phyloP scores from a whole-genome alignment of 2,797 vertebrate genomes.

The Melanotaenia parkinsoni region DNA sequence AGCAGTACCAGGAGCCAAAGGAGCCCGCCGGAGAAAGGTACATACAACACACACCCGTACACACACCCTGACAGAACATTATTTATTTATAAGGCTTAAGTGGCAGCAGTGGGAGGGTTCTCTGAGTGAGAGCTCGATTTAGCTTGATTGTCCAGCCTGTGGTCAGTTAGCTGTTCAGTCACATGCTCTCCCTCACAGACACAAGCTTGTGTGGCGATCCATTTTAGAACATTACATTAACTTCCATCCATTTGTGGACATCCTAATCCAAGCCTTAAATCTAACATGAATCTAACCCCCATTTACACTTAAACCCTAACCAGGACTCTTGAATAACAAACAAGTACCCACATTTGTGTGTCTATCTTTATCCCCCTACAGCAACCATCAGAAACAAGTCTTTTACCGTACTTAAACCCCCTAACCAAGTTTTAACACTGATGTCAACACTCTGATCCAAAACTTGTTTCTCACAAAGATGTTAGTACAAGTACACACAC shows the following conservation, averaged over 20 bases:
- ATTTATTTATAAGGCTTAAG: conserved; percentile 80
- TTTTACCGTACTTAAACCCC: neutral
- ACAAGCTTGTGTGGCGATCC: neutral
- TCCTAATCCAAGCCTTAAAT: conserved; percentile 9
- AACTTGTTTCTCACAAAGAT: conserved; percentile 1
- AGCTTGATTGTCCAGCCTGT: conserved; percentile 75
- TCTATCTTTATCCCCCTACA: neutral
- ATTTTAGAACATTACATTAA: conserved; percentile 6
- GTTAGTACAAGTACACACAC: conserved; percentile 6
- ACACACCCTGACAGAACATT: conserved; percentile 65
- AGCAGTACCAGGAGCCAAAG: conserved; percentile 95
- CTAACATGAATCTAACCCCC: neutral
- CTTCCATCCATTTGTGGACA: neutral
- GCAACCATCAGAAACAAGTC: neutral
- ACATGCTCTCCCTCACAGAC: conserved; percentile 23
- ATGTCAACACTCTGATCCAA: neutral
- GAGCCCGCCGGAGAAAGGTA: conserved; percentile 96
- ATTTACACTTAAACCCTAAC: neutral
- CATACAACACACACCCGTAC: conserved; percentile 59
- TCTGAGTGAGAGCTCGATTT: conserved; percentile 75
- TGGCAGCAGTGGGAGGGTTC: conserved; percentile 68
- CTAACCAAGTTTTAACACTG: neutral
- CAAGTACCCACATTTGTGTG: neutral
- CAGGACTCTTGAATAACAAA: neutral
- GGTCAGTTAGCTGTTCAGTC: conserved; percentile 68